Conservation (phyloP, 2,797 vertebrate genomes). For the Crocodylus rhombifer region DNA sequence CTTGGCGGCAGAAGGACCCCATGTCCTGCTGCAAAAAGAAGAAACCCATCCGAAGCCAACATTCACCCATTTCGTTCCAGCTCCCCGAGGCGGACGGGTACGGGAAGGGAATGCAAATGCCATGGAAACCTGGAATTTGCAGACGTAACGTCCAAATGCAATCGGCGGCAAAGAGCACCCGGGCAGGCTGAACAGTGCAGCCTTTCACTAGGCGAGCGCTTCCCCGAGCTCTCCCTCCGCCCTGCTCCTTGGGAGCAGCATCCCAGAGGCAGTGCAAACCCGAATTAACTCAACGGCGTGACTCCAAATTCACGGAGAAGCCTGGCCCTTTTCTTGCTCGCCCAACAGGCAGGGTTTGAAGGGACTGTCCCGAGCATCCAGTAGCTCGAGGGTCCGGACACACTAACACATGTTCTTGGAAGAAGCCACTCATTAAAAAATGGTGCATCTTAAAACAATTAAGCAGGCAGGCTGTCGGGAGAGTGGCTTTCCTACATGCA, state of each 20-base stretch:
- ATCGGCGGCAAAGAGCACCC: no score
- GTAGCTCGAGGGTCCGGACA: not conserved
- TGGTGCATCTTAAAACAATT: not conserved
- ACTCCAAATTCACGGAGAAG: not conserved
- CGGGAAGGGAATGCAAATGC: not conserved
- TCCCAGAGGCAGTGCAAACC: not conserved
- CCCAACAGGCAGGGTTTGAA: not conserved
- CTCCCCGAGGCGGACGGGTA: not conserved
- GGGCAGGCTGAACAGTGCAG: no score
- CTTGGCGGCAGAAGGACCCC: not conserved
- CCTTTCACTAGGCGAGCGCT: no score
- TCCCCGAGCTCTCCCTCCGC: no score
- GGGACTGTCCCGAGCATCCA: not conserved
- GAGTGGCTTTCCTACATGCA: not conserved
- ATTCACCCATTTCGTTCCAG: not conserved
- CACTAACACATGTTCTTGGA: no score
- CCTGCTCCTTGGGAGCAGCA: not conserved
- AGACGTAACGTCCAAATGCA: rapidly evolving
- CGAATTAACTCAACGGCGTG: not conserved
- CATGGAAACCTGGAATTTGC: rapidly evolving
- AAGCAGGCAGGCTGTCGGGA: not conserved
- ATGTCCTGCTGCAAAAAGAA: not conserved
- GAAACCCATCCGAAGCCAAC: not conserved
- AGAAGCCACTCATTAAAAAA: not conserved
- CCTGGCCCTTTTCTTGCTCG: not conserved